These are phyloP conservation scores for Mesorhabditis spiculigera DNA, from an alignment of 2,888 invertebrate genomes.

Conservation along the genomic window DNA sequence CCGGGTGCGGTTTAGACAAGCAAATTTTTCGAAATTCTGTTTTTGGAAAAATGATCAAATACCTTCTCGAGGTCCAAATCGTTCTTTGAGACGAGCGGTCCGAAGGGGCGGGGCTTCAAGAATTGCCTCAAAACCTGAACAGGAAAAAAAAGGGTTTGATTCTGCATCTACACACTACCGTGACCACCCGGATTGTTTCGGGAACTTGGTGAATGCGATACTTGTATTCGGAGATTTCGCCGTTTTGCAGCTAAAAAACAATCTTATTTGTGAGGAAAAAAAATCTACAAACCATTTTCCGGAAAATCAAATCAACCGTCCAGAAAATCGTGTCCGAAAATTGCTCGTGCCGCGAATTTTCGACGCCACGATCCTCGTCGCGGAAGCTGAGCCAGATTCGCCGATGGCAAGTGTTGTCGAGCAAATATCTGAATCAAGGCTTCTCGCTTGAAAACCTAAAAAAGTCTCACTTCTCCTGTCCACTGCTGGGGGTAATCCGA, in stretches of 20 bases:
- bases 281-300: constrained; percentile 6
- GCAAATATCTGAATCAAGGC: too few relatives aligned
- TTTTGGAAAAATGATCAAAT: too few relatives aligned
- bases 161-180: constrained; percentile 20
- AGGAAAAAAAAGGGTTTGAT: not conserved
- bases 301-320: constrained; percentile 44
- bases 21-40: too few relatives aligned
- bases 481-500: too few relatives aligned
- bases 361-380: constrained; percentile 20
- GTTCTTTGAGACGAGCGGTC: constrained; percentile 44
- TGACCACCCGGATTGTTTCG: constrained; percentile 46
- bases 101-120: constrained; percentile 37
- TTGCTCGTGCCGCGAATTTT: constrained; percentile 44
- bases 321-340: constrained; percentile 55
- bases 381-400: constrained; percentile 30
- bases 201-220: constrained; percentile 48
- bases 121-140: constrained; percentile 39
- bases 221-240: constrained; percentile 22
- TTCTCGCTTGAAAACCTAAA: too few relatives aligned
- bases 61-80: constrained; percentile 38
- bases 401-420: not conserved
- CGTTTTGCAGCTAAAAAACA: constrained; percentile 15
- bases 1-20: too few relatives aligned
- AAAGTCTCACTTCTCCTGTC: too few relatives aligned
- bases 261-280: too few relatives aligned